Evolutionary conservation across 2,888 invertebrate species (phyloP).

Genomic region (Molanna angustata): DNA sequence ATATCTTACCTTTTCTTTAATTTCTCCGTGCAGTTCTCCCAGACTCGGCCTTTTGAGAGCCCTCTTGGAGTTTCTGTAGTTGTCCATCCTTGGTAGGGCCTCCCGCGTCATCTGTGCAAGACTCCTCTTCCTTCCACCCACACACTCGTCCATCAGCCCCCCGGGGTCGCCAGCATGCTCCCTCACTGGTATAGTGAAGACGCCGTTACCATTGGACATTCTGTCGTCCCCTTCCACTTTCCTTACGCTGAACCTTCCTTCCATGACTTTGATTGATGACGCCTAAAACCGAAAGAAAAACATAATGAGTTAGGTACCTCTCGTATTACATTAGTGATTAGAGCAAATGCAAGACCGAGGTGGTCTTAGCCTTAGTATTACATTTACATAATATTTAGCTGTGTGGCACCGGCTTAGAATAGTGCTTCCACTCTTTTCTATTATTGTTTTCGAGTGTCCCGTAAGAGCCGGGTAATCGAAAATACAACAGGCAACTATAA

Average conservation of each 20-base stretch:
- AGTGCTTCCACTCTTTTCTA: too few species aligned
- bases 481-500: too few species aligned
- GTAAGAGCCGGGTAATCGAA: too few species aligned
- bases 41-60: conserved; percentile 78
- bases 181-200: conserved; percentile 48
- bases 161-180: conserved; percentile 37
- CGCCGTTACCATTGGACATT: conserved; percentile 47
- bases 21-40: conserved; percentile 75
- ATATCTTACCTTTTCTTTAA: conserved; percentile 38
- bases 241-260: conserved; percentile 46
- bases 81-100: conserved; percentile 76
- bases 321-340: too few species aligned
- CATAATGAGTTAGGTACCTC: too few species aligned
- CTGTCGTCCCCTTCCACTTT: conserved; percentile 40
- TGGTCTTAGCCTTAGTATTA: too few species aligned
- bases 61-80: conserved; percentile 75
- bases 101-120: conserved; percentile 71
- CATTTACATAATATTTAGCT: too few species aligned
- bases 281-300: too few species aligned
- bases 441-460: too few species aligned
- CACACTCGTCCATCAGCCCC: conserved; percentile 39
- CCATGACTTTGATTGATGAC: too few species aligned
- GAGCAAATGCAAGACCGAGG: too few species aligned
- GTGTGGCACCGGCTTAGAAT: too few species aligned
- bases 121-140: conserved; percentile 55